phyloP scores from a whole-genome alignment of 2,888 invertebrate genomes.

The Aspidiotus destructor region DNA sequence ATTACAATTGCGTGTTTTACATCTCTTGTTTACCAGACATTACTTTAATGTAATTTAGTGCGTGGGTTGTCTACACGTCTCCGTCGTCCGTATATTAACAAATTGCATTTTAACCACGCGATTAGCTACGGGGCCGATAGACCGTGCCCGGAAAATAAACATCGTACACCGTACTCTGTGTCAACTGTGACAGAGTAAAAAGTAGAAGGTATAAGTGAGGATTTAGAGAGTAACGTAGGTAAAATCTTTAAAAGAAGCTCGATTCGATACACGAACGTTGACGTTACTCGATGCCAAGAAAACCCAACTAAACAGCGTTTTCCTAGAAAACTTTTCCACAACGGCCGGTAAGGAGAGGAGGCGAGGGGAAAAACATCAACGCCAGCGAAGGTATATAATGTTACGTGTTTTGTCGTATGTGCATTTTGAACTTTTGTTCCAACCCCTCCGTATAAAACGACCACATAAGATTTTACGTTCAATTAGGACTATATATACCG shows the following conservation, averaged over 20 bases:
- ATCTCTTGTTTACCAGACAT: neutral
- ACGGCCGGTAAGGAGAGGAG: too few species aligned
- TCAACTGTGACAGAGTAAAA: neutral
- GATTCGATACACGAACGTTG: too few species aligned
- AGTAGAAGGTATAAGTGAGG: neutral
- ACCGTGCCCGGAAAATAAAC: neutral
- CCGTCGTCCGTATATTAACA: neutral
- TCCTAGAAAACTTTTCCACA: too few species aligned
- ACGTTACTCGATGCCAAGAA: too few species aligned
- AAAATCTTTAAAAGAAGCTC: too few species aligned
- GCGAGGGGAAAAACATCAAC: too few species aligned
- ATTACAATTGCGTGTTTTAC: neutral
- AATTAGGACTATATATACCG: conserved; percentile 22
- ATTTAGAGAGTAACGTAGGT: too few species aligned
- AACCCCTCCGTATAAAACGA: conserved; percentile 22
- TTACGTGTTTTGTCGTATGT: too few species aligned
- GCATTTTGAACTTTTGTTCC: conserved; percentile 30
- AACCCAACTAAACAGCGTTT: too few species aligned
- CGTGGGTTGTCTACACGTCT: conserved; percentile 20
- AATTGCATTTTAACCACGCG: conserved; percentile 4
- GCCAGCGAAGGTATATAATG: too few species aligned
- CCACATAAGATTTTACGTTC: conserved; percentile 32
- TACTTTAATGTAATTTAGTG: conserved; percentile 17
- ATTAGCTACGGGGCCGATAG: conserved; percentile 2
- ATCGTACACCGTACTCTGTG: neutral